Evolutionary conservation across 1,140 invertebrate genomes (phyloP).

Genomic region (Megathymus violae): DNA sequence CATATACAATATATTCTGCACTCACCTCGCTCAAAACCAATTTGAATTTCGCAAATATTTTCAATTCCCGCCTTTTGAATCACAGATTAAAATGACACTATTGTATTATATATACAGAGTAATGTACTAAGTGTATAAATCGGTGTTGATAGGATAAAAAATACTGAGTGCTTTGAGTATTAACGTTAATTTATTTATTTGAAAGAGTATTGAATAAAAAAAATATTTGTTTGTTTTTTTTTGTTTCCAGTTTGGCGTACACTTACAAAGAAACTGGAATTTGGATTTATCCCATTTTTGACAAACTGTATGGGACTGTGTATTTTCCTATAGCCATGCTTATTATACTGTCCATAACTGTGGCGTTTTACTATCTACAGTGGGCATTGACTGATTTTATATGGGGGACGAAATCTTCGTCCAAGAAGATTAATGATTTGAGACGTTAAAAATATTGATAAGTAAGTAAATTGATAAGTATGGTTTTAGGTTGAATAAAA

Average conservation of each 20-base stretch:
- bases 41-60: too few relatives aligned
- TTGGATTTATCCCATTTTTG: constrained; percentile 60
- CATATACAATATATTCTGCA: too few relatives aligned
- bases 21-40: too few relatives aligned
- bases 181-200: too few relatives aligned
- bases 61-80: too few relatives aligned
- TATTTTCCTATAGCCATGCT: constrained; percentile 40
- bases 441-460: constrained; percentile 18
- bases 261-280: constrained; percentile 50
- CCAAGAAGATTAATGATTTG: constrained; percentile 2
- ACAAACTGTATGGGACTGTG: constrained; percentile 46
- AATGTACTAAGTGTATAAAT: too few relatives aligned
- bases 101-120: too few relatives aligned
- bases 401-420: constrained; percentile 14
- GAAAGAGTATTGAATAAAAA: not conserved
- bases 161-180: too few relatives aligned
- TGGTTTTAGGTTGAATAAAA: too few relatives aligned
- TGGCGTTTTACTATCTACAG: constrained; percentile 44
- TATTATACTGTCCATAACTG: constrained; percentile 12
- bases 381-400: constrained; percentile 42
- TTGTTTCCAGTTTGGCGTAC: constrained; percentile 55
- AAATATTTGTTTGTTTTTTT: not conserved
- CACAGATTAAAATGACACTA: too few relatives aligned
- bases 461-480: too few relatives aligned
- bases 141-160: too few relatives aligned